Base-by-base conservation (phyloP, 2,888 invertebrate species). In the Gordius sp. region DNA sequence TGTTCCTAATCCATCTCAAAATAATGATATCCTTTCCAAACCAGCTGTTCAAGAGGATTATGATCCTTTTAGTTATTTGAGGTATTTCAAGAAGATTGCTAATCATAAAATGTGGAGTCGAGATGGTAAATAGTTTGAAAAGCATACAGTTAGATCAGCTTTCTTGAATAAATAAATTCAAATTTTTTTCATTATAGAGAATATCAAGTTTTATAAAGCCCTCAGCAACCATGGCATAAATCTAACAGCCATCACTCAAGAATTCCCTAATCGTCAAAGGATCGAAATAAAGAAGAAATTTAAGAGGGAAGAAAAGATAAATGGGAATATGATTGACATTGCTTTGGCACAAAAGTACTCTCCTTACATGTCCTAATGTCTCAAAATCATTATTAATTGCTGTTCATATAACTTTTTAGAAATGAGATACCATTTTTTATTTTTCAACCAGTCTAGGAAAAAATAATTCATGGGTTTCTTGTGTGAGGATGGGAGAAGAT, bases 201-300 rank as follows among this genome's bases (percentile, higher is more conserved):
- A 47, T 20, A 20, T 47, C 4, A 20, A 8, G 4, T 47, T 47
- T 47, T 47, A 18, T 23, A 47, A 47, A 20, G 47, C 47, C 23
- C 23, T 47, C 4, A n/a, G 47, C 20, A 20, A 18, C 20, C 47
- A 47, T 20, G 47, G 47, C 20, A 47, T 47, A 47, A 47, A 47
- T 47, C 20, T 47, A 23, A 20, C 16, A 8, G 47, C 16, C 47
- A 47, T 47, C 4, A 23, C 47, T 8, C 8, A 20, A 13, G 47
- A 47, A n/a, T 62, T 66, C 28, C 64, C 64, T 0, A 57, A 60
- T 13, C 56, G 65, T 47, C 61, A 64, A 23, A 58, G 66, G 8
- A 52, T 60, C 2, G 66, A 66, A 58, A 59, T 65, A 25, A 66
- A 66, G 59, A 61, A 61, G 16, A 66, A 66, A 58, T 66, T 60